Evolutionary conservation across 2,113 vertebrate genomes (phyloP).

Genomic region (Podocnemis expansa): DNA sequence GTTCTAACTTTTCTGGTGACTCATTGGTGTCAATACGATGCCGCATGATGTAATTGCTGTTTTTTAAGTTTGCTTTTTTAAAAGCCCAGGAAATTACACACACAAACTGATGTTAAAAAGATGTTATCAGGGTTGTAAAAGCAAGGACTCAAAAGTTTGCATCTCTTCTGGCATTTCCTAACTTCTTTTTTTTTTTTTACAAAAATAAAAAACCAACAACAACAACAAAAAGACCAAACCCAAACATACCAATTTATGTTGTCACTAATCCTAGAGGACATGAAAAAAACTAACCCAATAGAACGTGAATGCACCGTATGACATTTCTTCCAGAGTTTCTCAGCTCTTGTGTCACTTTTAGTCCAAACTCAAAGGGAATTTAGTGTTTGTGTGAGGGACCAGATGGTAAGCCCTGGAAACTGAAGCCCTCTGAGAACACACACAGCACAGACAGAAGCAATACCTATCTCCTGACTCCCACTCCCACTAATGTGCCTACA

Average conservation of each 20-base stretch:
- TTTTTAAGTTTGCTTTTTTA: background rate
- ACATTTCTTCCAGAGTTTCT: background rate
- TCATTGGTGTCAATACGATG: background rate
- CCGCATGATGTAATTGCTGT: background rate
- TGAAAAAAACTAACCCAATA: background rate
- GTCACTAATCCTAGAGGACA: background rate
- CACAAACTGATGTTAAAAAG: background rate
- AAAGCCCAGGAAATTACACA: background rate
- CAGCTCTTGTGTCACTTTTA: background rate
- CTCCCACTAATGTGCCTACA: background rate
- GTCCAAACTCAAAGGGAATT: background rate
- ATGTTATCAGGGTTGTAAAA: background rate
- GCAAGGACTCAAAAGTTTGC: background rate
- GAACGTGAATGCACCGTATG: background rate
- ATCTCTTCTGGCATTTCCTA: background rate
- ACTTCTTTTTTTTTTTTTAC: background rate
- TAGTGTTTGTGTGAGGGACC: background rate
- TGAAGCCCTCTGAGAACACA: background rate
- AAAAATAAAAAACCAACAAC: background rate
- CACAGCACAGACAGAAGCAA: background rate
- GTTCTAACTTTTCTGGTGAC: background rate
- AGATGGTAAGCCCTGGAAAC: background rate
- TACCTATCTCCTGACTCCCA: background rate
- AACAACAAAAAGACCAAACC: background rate
- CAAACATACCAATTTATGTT: background rate